phyloP scores from a whole-genome alignment of 1,140 invertebrate genomes.

The Drosophila orosa region DNA sequence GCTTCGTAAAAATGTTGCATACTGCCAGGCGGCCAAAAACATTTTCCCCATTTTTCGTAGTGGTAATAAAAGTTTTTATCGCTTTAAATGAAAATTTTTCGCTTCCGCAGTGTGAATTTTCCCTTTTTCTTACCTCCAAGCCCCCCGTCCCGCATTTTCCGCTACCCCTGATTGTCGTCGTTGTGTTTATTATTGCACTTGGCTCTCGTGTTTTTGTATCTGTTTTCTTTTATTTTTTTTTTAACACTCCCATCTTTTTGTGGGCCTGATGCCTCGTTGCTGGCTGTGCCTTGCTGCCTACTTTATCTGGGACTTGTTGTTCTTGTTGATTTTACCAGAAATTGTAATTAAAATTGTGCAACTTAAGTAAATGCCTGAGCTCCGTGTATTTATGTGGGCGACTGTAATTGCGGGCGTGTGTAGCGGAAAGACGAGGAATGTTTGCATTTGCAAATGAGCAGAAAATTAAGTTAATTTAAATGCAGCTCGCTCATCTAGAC shows the following conservation, averaged over 20 bases:
- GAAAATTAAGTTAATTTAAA: conserved; percentile 69
- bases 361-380: conserved; percentile 51
- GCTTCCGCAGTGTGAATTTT: conserved; percentile 53
- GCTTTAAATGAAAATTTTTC: conserved; percentile 63
- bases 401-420: conserved; percentile 47
- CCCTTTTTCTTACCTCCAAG: conserved; percentile 10
- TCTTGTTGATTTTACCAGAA: conserved; percentile 22
- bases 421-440: conserved; percentile 21
- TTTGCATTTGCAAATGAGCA: conserved; percentile 63
- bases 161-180: conserved; percentile 15
- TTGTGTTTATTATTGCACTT: conserved; percentile 40
- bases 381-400: conserved; percentile 58
- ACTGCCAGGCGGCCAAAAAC: conserved; percentile 43
- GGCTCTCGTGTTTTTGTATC: conserved; percentile 4
- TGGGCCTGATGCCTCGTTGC: conserved; percentile 42
- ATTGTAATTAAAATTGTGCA: conserved; percentile 69
- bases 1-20: conserved; percentile 56
- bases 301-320: conserved; percentile 1
- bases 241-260: conserved; percentile 20
- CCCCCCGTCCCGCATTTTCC: neutral
- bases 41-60: conserved; percentile 60
- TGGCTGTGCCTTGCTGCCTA: conserved; percentile 27
- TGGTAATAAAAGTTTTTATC: conserved; percentile 77
- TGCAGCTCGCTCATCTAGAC: conserved; percentile 47
- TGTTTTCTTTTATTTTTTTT: conserved; percentile 1